Evolutionary conservation across 2,888 invertebrate genomes (phyloP).

Genomic region (Alviniconcha strummeri): DNA sequence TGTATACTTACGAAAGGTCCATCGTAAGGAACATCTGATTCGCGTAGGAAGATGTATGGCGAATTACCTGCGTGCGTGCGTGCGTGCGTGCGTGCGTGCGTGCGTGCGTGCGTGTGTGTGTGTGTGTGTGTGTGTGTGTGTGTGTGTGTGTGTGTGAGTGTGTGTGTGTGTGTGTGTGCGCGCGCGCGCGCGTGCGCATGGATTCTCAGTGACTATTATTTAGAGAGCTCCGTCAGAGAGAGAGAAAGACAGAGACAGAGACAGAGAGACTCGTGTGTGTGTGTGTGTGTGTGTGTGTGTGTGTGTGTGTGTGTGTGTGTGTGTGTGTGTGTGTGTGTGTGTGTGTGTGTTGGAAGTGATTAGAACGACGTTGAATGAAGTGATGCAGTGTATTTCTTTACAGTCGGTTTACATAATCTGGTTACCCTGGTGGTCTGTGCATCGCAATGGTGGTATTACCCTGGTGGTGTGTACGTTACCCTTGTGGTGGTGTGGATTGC

Average conservation of each 20-base stretch:
- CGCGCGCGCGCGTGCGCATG: neutral
- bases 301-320: neutral
- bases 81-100: neutral
- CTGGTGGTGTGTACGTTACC: too few species aligned
- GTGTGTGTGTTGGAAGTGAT: neutral
- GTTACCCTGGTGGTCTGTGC: too few species aligned
- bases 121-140: constrained; percentile 9
- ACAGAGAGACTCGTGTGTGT: neutral
- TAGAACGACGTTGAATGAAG: too few species aligned
- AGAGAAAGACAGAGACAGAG: too few species aligned
- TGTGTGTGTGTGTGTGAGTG: neutral
- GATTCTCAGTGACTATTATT: neutral
- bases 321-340: neutral
- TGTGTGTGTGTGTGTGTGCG: neutral
- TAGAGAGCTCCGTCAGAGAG: too few species aligned
- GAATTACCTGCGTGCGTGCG: neutral
- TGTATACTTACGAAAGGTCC: too few species aligned
- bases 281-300: constrained; percentile 2
- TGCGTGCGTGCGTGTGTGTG: constrained; percentile 1
- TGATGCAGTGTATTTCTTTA: too few species aligned
- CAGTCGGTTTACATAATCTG: too few species aligned
- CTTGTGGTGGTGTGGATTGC: too few species aligned
- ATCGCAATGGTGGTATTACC: too few species aligned
- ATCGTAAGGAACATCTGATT: too few species aligned
- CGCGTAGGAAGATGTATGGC: neutral